Conservation (phyloP, 1,140 invertebrate species). For the Zaprionus tsacasi region DNA sequence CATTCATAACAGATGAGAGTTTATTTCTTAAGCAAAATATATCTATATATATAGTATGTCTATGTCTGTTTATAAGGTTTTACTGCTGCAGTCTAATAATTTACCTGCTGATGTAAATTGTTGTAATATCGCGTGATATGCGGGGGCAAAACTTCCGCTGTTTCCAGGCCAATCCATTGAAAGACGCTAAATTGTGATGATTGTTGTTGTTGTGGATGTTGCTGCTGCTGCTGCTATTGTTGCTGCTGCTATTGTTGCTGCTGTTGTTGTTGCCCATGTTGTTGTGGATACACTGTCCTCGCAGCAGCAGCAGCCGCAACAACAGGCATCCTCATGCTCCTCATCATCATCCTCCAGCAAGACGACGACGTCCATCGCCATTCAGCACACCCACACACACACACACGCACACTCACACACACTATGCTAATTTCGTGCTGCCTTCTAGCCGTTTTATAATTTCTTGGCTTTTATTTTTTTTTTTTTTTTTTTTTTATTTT, state of each 20-base stretch:
- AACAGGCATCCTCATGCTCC: constrained; percentile 49
- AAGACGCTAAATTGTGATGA: constrained; percentile 63
- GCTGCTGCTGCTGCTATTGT: constrained; percentile 13
- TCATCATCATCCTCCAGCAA: constrained; percentile 46
- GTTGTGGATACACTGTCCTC: constrained; percentile 57
- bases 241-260: constrained; percentile 19
- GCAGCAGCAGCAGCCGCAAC: constrained; percentile 58
- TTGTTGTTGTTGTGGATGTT: constrained; percentile 32
- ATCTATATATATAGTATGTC: no score
- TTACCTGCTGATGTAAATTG: constrained; percentile 87
- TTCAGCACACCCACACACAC: constrained; percentile 23
- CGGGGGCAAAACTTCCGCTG: constrained; percentile 86
- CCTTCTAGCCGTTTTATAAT: constrained; percentile 62
- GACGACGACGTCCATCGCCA: constrained; percentile 44
- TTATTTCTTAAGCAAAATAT: not conserved
- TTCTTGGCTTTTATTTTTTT: constrained; percentile 41
- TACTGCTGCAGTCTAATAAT: constrained; percentile 30
- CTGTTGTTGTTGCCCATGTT: constrained; percentile 44
- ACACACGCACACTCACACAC: no score
- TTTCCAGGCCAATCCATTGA: constrained; percentile 89
- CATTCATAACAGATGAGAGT: constrained; percentile 11
- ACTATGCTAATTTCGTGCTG: constrained; percentile 44
- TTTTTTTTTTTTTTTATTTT: constrained; percentile 25
- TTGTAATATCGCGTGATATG: constrained; percentile 90
- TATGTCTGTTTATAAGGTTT: not conserved